A percentile compares a stretch with the other conserved stretches of the same genome.
phyloP scores from a whole-genome alignment of 2,113 vertebrate genomes.

The Camarhynchus parvulus region DNA sequence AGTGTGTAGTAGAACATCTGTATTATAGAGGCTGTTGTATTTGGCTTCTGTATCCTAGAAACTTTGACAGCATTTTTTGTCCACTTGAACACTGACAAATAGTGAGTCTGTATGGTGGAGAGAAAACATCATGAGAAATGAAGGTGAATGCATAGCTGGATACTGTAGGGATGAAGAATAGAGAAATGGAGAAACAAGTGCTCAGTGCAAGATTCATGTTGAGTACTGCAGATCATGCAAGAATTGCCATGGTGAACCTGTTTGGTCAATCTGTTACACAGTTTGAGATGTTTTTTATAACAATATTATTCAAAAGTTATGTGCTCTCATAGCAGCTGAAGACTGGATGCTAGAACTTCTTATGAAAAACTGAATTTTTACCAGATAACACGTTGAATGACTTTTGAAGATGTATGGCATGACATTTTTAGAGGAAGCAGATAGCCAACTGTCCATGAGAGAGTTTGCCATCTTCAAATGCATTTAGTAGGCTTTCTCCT shows the following conservation, averaged over 20 bases:
- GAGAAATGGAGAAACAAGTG: background rate
- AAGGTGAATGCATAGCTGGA: background rate
- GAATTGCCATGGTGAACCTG: background rate
- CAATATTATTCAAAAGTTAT: background rate
- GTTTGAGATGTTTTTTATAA: background rate
- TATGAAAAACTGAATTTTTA: background rate
- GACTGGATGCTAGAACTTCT: background rate
- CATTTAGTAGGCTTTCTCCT: background rate
- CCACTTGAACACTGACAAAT: background rate
- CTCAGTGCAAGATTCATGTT: fast-evolving
- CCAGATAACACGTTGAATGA: background rate
- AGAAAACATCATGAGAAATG: background rate
- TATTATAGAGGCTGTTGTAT: background rate
- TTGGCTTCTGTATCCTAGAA: background rate
- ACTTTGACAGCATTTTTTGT: background rate
- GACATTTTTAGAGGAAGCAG: background rate
- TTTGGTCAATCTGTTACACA: background rate
- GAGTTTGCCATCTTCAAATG: background rate
- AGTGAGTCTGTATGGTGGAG: background rate
- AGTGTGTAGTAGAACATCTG: fast-evolving
- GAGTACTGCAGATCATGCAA: fast-evolving
- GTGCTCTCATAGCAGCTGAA: background rate
- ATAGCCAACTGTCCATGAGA: background rate
- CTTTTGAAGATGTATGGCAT: background rate
- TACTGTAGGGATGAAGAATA: background rate